These are phyloP conservation scores for Rhinogobius similis DNA, from an alignment of 2,113 vertebrate genomes.

Conservation along the genomic window DNA sequence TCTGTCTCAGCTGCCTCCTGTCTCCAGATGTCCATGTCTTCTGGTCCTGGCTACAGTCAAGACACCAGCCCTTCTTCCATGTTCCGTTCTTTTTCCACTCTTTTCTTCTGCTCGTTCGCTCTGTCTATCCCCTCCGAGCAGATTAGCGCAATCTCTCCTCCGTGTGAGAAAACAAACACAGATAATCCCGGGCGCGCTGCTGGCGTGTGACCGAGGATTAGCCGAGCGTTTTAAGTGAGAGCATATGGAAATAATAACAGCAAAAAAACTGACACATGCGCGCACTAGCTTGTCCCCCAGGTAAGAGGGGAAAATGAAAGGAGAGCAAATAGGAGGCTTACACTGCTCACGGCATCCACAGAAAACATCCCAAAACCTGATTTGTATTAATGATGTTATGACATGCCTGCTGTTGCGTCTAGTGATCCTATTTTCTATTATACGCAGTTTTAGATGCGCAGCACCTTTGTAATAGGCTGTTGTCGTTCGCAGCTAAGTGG, in stretches of 20 bases:
- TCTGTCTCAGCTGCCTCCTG: constrained; percentile 43
- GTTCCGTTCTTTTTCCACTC: constrained; percentile 19
- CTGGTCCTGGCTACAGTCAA: constrained; percentile 19
- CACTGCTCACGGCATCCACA: constrained; percentile 41
- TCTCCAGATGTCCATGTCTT: constrained; percentile 36
- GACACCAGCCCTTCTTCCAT: constrained; percentile 32
- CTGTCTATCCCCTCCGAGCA: constrained; percentile 52
- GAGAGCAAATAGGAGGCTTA: constrained; percentile 59
- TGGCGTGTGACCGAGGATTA: constrained; percentile 78
- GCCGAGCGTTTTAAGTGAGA: constrained; percentile 70
- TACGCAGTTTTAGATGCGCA: constrained; percentile 18
- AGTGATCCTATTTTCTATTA: constrained; percentile 34
- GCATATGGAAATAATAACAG: constrained; percentile 71
- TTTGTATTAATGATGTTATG: constrained; percentile 48
- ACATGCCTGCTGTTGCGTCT: constrained; percentile 21
- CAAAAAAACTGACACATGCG: constrained; percentile 57
- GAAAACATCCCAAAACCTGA: constrained; percentile 25
- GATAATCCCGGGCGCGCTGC: constrained; percentile 75
- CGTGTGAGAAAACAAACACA: constrained; percentile 77
- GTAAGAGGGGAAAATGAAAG: constrained; percentile 50
- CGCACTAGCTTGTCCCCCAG: constrained; percentile 53
- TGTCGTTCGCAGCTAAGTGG: constrained; percentile 16
- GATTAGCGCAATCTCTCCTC: constrained; percentile 77
- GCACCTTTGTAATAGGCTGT: constrained; percentile 48
- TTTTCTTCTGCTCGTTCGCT: constrained; percentile 16